Base-by-base conservation (phyloP, 2,113 vertebrate species). In the Rhinolophus sinicus region DNA sequence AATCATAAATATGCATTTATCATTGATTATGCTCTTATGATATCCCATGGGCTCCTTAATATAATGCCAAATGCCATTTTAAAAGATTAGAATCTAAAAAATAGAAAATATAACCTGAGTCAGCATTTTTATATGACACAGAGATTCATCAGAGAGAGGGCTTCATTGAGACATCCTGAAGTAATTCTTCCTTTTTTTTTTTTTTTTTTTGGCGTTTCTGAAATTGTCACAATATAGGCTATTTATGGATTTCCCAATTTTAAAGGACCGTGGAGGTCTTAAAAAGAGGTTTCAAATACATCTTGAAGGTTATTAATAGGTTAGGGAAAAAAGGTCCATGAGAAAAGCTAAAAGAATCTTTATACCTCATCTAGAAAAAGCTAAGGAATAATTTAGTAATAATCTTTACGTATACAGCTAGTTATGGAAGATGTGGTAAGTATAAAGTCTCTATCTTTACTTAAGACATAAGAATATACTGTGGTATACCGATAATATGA, bases 341-440 rank as follows among this genome's bases (percentile, higher is more conserved):
- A 90, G 76, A 52, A 85, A 84, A 90, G 70, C 44, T 84, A 44
- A 76, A 30, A 70, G n/a, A 24, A 73, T 10, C 35, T 40, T 77
- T 93, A 77, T 58, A 52, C 10, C 24, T 44, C 50, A 38, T 16
- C 47, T 75, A 65, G 56, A 90, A 88, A 93, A 84, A 78, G 22
- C 56, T 14, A 22, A 60, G 38, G 52, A 52, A 8, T n/a, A 22
- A 77, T 28, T 95, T 40, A 90, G 6, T 28, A 54, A 80, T 54
- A 35, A 62, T 77, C 16, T 83, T 87, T 73, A 56, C n/a, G 19
- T 35, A 60, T 12, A n/a, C 8, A 28, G 7, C 24, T 65, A 38
- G 26, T 52, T 56, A n/a, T 52, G 28, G 52, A 90, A 35, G 2
- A 9, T 35, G 12, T 54, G 9, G n/a, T 60, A 82, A 77, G 28